Base-by-base conservation (phyloP, 2,113 vertebrate species). In the Lipophrys pholis region DNA sequence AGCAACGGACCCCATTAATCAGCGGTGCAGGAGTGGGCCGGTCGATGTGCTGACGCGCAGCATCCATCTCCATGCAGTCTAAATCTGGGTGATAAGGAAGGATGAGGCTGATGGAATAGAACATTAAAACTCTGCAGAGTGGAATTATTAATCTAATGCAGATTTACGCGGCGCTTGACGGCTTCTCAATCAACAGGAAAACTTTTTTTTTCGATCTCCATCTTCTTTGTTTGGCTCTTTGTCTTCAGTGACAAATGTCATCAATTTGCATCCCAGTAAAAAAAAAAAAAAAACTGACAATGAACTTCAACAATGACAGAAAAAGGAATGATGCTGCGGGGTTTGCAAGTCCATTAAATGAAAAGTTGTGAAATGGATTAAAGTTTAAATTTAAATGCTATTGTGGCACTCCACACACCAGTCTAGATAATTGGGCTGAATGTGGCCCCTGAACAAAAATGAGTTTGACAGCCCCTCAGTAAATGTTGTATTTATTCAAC, bases 1-100 rank as follows among this genome's bases (percentile, higher is more conserved):
- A 85, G 79, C 53, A 69, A 67, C 58, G 82, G 51, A 59, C 5
- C 55, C 53, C 76, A 88, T 92, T 83, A 81, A 90, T 92, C 86
- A 88, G 3, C 17, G 12, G 38, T 2, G 46, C 12, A n/a, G 36
- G 51, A 80, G 70, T 10, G 41, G 65, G 58, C 60, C 6, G 69
- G 51, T 86, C 55, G 70, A 81, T 80, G 68, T 42, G 57, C 69
- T 53, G 86, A 78, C 42, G 8, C 6, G 5, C 4, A 59, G 68
- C 85, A 89, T 90, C 84, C 83, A 81, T 89, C 90, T 82, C 75
- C 67, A 78, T 80, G 72, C 53, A 30, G 71, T 4, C 80, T 85
- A 82, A 84, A 82, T 86, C 66, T 77, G 62, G 87, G 53, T 58
- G 76, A 87, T 86, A 82, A 88, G 48, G 63, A 84, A 78, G 73